These are phyloP conservation scores for Phymorhynchus buccinoides DNA, from an alignment of 1,140 invertebrate genomes.

Conservation along the genomic window DNA sequence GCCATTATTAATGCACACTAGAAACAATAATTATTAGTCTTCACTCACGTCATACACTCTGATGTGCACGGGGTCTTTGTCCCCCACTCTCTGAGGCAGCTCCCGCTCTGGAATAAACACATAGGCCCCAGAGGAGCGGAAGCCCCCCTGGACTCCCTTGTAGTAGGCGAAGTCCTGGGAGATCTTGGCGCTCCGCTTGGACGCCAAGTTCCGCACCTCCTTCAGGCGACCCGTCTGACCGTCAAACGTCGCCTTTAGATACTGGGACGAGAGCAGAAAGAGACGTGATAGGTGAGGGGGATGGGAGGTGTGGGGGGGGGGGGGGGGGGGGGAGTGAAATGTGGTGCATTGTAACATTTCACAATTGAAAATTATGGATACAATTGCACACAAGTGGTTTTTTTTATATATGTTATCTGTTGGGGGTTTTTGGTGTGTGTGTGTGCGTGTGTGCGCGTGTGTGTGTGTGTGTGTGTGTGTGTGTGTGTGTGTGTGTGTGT, in stretches of 20 bases:
- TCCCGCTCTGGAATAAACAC: conserved; percentile 83
- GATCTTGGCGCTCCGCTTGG: conserved; percentile 64
- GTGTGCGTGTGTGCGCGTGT: neutral
- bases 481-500: conserved; percentile 18
- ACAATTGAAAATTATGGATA: too few species aligned
- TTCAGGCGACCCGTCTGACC: conserved; percentile 59
- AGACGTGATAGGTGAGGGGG: neutral
- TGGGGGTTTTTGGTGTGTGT: neutral
- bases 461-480: conserved; percentile 23
- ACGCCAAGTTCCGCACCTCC: conserved; percentile 58
- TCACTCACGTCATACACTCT: neutral
- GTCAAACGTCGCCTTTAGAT: conserved; percentile 58
- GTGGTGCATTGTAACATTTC: too few species aligned
- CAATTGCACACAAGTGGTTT: too few species aligned
- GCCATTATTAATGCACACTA: too few species aligned
- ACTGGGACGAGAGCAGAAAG: neutral
- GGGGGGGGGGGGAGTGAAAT: neutral
- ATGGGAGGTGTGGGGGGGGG: too few species aligned
- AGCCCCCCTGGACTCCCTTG: conserved; percentile 73
- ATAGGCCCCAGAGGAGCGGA: conserved; percentile 80
- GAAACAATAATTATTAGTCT: too few species aligned
- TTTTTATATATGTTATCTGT: too few species aligned
- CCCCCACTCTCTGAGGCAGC: conserved; percentile 37
- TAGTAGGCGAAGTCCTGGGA: conserved; percentile 85
- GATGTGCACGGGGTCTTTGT: conserved; percentile 25